Conservation (phyloP, 1,140 invertebrate species). For the Cherax quadricarinatus region DNA sequence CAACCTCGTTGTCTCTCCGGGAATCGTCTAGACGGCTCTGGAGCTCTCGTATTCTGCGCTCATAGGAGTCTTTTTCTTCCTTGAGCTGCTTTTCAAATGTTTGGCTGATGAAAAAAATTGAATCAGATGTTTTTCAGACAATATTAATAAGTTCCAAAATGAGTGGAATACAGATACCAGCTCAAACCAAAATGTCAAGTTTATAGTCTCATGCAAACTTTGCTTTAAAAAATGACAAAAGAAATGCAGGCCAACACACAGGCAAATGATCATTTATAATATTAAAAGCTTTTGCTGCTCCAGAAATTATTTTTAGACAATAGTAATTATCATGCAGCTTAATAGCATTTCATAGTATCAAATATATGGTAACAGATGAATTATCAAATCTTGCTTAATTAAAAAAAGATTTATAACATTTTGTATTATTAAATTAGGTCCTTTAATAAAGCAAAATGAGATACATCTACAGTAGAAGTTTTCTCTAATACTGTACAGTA, state of each 20-base stretch:
- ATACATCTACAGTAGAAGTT: too few species aligned
- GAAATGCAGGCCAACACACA: conserved; percentile 1
- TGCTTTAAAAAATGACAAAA: conserved; percentile 12
- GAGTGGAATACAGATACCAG: neutral
- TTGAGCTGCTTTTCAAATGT: conserved; percentile 70
- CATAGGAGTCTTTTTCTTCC: conserved; percentile 67
- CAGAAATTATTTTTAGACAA: conserved; percentile 3
- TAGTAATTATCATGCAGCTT: neutral
- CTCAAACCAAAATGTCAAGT: neutral
- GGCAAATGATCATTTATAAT: neutral
- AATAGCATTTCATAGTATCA: neutral
- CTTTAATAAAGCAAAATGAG: too few species aligned
- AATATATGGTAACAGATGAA: neutral
- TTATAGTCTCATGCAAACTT: neutral
- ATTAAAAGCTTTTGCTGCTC: conserved; percentile 17
- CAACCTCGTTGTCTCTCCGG: conserved; percentile 61
- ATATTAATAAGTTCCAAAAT: neutral
- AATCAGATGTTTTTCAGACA: neutral
- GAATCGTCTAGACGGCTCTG: conserved; percentile 67
- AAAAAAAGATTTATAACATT: neutral
- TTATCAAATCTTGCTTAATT: neutral
- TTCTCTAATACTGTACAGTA: too few species aligned
- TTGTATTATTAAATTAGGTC: neutral
- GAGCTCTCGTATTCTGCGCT: conserved; percentile 66
- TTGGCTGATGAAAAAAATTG: conserved; percentile 53